phyloP scores from a whole-genome alignment of 2,797 vertebrate species.

The Pantherophis vulpinus region DNA sequence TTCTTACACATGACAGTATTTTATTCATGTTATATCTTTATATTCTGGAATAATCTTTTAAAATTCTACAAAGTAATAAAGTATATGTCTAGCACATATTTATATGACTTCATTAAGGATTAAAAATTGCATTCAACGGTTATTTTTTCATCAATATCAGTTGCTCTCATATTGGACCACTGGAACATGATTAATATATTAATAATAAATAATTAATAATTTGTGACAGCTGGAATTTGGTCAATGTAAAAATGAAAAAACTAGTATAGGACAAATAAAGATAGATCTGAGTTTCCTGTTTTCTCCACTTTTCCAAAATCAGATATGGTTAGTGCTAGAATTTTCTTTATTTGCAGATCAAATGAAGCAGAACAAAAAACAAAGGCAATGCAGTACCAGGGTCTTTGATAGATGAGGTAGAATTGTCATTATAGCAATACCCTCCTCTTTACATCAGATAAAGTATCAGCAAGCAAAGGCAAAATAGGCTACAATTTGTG shows the following conservation, averaged over 20 bases:
- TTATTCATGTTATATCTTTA: slow-evolving; percentile 16
- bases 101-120: slow-evolving; percentile 36
- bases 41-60: not conserved
- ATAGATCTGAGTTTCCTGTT: not conserved
- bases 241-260: not conserved
- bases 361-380: not conserved
- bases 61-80: slow-evolving; percentile 32
- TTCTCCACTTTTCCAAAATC: not conserved
- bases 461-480: not conserved
- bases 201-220: slow-evolving; percentile 4
- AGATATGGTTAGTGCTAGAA: not conserved
- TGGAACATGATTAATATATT: not conserved
- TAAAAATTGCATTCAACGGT: slow-evolving; percentile 35
- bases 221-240: not conserved
- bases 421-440: not conserved
- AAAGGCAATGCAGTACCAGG: not conserved
- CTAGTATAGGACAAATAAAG: not conserved
- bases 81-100: slow-evolving; percentile 49
- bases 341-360: not conserved
- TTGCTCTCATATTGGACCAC: slow-evolving; percentile 17
- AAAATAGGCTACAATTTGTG: not conserved
- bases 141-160: slow-evolving; percentile 47
- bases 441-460: not conserved
- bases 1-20: slow-evolving; percentile 28
- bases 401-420: not conserved